A percentile compares a stretch with the other conserved stretches of the same genome.
Conservation (phyloP, 2,888 invertebrate genomes). For the Dryadula phaetusa region DNA sequence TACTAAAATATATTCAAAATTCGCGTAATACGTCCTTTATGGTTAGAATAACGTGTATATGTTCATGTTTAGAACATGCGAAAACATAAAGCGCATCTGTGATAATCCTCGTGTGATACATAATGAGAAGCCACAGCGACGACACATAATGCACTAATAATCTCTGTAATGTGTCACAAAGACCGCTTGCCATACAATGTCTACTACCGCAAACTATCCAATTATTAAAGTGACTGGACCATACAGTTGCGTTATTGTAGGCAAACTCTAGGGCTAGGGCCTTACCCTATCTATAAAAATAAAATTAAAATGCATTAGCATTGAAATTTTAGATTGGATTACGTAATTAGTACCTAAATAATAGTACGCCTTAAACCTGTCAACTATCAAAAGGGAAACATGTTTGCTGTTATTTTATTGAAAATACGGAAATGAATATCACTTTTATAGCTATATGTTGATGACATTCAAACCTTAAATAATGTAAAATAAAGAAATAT, state of each 20-base stretch:
- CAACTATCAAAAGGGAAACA: too few species aligned
- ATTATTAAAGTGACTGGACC: neutral
- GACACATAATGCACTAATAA: conserved; percentile 32
- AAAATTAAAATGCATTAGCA: too few species aligned
- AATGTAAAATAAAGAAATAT: too few species aligned
- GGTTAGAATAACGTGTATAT: neutral
- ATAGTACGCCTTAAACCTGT: too few species aligned
- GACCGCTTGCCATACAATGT: conserved; percentile 23
- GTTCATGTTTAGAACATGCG: conserved; percentile 13
- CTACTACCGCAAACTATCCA: conserved; percentile 24
- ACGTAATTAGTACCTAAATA: too few species aligned
- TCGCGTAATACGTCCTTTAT: neutral
- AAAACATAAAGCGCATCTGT: conserved; percentile 32
- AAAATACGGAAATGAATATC: conserved; percentile 13
- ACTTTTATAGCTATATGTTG: neutral
- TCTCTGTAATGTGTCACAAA: conserved; percentile 41
- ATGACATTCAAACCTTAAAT: too few species aligned
- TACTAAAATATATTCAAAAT: neutral
- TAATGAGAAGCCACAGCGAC: conserved; percentile 32
- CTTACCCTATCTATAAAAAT: too few species aligned
- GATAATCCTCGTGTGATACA: conserved; percentile 26
- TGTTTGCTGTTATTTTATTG: neutral
- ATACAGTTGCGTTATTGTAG: neutral
- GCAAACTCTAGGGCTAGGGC: too few species aligned
- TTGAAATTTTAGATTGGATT: too few species aligned